Conservation (phyloP, 1,140 invertebrate genomes). For the Cryptotermes secundus region DNA sequence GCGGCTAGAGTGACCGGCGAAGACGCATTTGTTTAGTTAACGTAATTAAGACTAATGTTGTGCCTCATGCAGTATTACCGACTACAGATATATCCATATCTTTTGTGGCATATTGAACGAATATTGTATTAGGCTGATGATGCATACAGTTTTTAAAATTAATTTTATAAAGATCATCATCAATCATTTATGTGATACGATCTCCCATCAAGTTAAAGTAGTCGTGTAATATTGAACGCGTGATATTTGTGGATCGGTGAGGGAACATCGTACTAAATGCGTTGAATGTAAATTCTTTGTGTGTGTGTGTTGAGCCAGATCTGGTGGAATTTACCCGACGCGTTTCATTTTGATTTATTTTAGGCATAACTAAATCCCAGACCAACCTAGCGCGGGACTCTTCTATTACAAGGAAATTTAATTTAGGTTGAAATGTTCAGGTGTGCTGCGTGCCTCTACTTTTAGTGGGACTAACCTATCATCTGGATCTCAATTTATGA, state of each 20-base stretch:
- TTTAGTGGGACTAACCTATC: background rate
- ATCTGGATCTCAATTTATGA: conserved; percentile 4
- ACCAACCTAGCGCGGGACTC: background rate
- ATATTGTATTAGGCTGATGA: background rate
- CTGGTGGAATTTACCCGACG: background rate
- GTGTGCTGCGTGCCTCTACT: background rate
- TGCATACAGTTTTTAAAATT: background rate
- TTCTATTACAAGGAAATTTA: background rate
- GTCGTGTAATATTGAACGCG: background rate
- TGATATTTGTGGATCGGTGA: background rate
- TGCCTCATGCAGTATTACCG: too few relatives aligned
- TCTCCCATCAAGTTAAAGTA: background rate
- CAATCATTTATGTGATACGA: background rate
- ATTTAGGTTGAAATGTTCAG: conserved; percentile 17
- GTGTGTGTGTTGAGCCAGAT: background rate
- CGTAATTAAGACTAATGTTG: too few relatives aligned
- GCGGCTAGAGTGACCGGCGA: too few relatives aligned
- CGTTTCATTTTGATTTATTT: conserved; percentile 19
- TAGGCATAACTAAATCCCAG: background rate
- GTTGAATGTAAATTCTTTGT: background rate
- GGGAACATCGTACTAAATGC: background rate
- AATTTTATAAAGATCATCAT: background rate
- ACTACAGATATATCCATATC: background rate
- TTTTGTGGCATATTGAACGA: background rate
- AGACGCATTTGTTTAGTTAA: too few relatives aligned